A percentile compares a stretch with the other conserved stretches of the same genome.
These are phyloP conservation scores for Drosophila robusta DNA, from an alignment of 2,888 invertebrate genomes.

Conservation along the genomic window DNA sequence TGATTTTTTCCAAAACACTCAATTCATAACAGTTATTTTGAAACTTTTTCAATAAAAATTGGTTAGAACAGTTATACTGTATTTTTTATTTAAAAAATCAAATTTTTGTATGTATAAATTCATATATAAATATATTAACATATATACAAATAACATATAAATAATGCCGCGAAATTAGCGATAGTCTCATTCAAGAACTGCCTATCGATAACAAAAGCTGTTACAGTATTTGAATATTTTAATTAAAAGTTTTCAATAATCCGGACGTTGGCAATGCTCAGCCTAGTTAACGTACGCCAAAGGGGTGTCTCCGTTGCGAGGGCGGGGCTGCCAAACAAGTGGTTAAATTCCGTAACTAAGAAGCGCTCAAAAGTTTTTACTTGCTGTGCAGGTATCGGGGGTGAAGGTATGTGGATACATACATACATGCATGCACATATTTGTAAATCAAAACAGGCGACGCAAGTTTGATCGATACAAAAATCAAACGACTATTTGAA, in stretches of 20 bases:
- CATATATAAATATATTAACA: no score
- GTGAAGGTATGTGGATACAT: constrained; percentile 1
- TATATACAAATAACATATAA: no score
- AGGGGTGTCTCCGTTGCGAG: constrained; percentile 24
- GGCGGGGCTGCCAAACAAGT: constrained; percentile 61
- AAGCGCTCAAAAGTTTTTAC: constrained; percentile 48
- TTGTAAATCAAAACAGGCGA: constrained; percentile 59
- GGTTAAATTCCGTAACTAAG: constrained; percentile 80
- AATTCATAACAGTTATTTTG: no score
- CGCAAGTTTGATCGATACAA: constrained; percentile 70
- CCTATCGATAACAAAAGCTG: constrained; percentile 16
- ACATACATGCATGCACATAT: background rate
- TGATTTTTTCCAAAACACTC: no score
- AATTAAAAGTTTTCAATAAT: constrained; percentile 8
- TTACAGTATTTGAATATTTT: constrained; percentile 3
- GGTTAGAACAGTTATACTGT: no score
- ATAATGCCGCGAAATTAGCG: background rate
- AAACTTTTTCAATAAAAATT: no score
- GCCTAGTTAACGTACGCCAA: background rate
- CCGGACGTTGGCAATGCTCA: background rate
- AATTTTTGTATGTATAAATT: no score
- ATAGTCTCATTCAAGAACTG: background rate
- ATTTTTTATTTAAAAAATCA: no score
- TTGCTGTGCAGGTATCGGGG: background rate
- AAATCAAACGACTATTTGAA: constrained; percentile 50